A percentile compares a stretch with the other conserved stretches of the same genome.
Evolutionary conservation across 2,797 vertebrate genomes (phyloP).

Genomic region (Austrolebias charrua): DNA sequence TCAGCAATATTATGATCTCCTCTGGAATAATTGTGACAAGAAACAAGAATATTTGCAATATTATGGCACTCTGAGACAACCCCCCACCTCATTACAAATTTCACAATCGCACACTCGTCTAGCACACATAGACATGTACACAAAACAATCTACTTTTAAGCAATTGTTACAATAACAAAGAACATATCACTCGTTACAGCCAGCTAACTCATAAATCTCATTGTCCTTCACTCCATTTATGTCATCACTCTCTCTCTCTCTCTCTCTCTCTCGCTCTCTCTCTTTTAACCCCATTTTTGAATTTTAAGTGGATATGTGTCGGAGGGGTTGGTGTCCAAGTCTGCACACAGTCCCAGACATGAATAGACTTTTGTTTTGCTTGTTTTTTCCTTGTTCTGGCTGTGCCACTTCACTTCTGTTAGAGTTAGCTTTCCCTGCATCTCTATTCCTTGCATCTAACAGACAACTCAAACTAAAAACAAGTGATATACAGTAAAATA

Average conservation of each 20-base stretch:
- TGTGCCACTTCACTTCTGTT: no score
- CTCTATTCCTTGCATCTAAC: conserved; percentile 78
- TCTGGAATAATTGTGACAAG: conserved; percentile 25
- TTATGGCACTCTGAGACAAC: conserved; percentile 42
- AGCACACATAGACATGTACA: conserved; percentile 2
- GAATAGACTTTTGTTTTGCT: conserved; percentile 96
- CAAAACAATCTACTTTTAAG: conserved; percentile 6
- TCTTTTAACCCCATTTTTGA: conserved; percentile 60
- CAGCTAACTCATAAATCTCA: conserved; percentile 76
- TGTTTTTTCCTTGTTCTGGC: conserved; percentile 89
- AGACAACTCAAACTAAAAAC: conserved; percentile 62
- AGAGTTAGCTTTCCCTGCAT: conserved; percentile 93
- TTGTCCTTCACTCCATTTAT: conserved; percentile 55
- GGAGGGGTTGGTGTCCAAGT: conserved; percentile 79
- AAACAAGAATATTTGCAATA: conserved; percentile 42
- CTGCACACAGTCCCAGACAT: conserved; percentile 83
- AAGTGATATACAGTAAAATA: neutral
- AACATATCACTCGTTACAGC: conserved; percentile 72
- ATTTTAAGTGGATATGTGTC: conserved; percentile 68
- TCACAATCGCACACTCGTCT: conserved; percentile 15
- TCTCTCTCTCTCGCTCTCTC: conserved; percentile 39
- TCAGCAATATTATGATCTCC: conserved; percentile 37
- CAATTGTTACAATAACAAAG: conserved; percentile 24
- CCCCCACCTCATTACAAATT: conserved; percentile 9
- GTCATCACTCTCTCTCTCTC: conserved; percentile 44